phyloP scores from a whole-genome alignment of 2,113 vertebrate species.

The Myanophis thanlyinensis region DNA sequence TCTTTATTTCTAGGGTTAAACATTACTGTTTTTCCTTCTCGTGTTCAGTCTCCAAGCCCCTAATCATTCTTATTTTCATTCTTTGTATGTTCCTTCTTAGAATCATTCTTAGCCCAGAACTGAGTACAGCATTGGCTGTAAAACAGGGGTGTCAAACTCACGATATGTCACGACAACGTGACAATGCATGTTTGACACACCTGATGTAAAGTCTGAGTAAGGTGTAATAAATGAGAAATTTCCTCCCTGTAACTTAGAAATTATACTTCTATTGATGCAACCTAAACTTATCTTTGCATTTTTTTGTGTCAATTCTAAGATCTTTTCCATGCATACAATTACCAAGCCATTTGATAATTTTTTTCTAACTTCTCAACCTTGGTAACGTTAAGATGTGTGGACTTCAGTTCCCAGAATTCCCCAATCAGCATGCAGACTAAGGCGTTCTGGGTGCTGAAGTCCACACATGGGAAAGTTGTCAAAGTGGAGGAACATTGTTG shows the following conservation, averaged over 20 bases:
- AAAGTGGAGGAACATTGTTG: neutral
- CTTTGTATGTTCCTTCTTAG: neutral
- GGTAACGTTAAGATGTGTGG: neutral
- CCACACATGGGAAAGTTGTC: neutral
- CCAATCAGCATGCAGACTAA: neutral
- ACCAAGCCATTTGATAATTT: neutral
- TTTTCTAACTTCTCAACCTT: neutral
- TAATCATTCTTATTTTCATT: neutral
- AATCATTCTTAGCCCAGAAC: neutral
- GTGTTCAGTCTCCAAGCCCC: neutral
- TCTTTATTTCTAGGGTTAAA: neutral
- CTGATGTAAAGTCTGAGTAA: neutral
- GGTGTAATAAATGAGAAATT: neutral
- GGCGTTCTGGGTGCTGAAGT: neutral
- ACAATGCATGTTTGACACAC: too few species aligned
- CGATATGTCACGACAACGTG: too few species aligned
- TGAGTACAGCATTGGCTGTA: neutral
- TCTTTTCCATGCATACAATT: neutral
- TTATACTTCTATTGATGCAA: neutral
- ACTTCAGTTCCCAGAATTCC: neutral
- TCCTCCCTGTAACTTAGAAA: neutral
- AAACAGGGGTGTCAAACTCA: too few species aligned
- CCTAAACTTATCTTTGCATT: neutral
- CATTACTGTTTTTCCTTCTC: neutral
- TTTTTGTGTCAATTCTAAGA: neutral